Evolutionary conservation across 2,113 vertebrate species (phyloP).

Genomic region (Lepidothrix coronata): DNA sequence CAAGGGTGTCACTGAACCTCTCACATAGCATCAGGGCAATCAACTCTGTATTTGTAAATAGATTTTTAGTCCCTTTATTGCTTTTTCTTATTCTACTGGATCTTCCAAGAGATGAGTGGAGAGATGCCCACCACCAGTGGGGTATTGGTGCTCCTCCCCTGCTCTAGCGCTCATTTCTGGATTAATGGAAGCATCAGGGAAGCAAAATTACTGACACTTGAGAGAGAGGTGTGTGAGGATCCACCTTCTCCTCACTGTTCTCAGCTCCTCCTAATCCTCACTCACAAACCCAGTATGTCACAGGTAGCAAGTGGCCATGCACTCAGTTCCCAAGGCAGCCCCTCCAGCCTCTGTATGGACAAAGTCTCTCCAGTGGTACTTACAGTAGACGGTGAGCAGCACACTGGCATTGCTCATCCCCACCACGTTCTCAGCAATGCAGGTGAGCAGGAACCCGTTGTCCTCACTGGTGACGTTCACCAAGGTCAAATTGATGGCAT

Average conservation of each 20-base stretch:
- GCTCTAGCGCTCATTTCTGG: not conserved
- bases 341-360: not conserved
- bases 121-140: not conserved
- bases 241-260: not conserved
- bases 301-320: not conserved
- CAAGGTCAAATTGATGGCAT: conserved; percentile 93
- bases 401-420: conserved; percentile 95
- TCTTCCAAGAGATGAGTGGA: not conserved
- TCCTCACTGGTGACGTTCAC: conserved; percentile 94
- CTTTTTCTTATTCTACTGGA: not conserved
- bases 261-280: not conserved
- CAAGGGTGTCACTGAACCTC: not conserved
- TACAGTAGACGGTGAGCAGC: conserved; percentile 92
- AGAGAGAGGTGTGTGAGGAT: not conserved
- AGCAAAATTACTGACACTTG: not conserved
- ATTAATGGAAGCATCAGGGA: not conserved
- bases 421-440: conserved; percentile 96
- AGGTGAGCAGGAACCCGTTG: conserved; percentile 91
- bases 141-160: not conserved
- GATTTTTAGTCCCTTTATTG: not conserved
- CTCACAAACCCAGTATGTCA: not conserved
- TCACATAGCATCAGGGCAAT: not conserved
- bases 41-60: not conserved
- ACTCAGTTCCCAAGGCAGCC: not conserved
- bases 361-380: conserved; percentile 62